Percentiles rank a stretch among this genome's conserved stretches.
These are phyloP conservation scores for Pseudochromis fuscus DNA, from an alignment of 2,797 vertebrate genomes.

Conservation along the genomic window DNA sequence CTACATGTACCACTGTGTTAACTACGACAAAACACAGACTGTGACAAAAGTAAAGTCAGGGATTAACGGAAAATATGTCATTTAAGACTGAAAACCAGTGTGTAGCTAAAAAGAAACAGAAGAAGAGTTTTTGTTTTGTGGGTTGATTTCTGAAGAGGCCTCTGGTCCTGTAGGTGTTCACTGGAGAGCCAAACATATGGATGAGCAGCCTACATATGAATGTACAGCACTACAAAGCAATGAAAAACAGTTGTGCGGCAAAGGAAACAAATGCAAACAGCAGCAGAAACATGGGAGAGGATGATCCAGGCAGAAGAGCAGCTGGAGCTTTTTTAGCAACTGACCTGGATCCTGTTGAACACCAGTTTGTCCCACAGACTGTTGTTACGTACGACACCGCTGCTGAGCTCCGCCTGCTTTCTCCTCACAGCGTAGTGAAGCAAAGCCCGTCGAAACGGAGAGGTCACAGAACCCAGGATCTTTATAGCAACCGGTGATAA, in stretches of 20 bases:
- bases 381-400: slow-evolving; percentile 86
- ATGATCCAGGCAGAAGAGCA: background rate
- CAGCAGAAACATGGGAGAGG: background rate
- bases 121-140: slow-evolving; percentile 2
- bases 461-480: slow-evolving; percentile 84
- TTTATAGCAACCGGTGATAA: slow-evolving; percentile 32
- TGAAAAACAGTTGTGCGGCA: background rate
- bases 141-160: slow-evolving; percentile 6
- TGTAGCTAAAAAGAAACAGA: background rate
- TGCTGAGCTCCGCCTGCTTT: slow-evolving; percentile 86
- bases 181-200: background rate
- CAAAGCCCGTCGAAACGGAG: slow-evolving; percentile 79
- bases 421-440: slow-evolving; percentile 85
- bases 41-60: slow-evolving; percentile 32
- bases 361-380: slow-evolving; percentile 87
- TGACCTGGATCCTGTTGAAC: slow-evolving; percentile 87
- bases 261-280: too few relatives aligned
- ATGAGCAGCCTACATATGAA: slow-evolving; percentile 1
- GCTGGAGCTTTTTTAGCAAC: slow-evolving; percentile 23
- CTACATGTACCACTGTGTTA: slow-evolving; percentile 42
- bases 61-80: slow-evolving; percentile 30
- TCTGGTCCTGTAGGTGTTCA: background rate
- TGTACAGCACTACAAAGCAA: background rate
- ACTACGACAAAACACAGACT: slow-evolving; percentile 24
- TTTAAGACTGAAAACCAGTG: background rate